Percentiles rank a stretch among this genome's conserved stretches.
Conservation (phyloP, 2,113 vertebrate genomes). For the Cyanoliseus patagonus region DNA sequence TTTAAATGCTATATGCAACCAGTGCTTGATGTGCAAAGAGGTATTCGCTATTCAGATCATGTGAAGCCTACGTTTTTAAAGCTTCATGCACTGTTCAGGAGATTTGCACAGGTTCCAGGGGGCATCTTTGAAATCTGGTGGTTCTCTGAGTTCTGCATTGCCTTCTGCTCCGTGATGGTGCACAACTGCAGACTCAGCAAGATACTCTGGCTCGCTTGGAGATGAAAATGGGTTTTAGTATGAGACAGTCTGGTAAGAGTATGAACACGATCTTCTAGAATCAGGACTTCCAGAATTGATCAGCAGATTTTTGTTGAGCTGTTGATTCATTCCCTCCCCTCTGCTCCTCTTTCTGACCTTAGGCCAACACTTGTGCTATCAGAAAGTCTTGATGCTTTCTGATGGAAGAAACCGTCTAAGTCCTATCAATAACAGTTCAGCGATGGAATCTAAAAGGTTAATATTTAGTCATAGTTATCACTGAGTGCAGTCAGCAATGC, state of each 20-base stretch:
- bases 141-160: neutral
- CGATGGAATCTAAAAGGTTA: conserved; percentile 21
- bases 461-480: conserved; percentile 55
- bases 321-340: conserved; percentile 50
- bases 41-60: neutral
- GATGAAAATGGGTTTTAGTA: conserved; percentile 26
- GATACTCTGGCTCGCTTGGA: conserved; percentile 11
- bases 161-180: conserved; percentile 9
- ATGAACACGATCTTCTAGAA: conserved; percentile 27
- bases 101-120: conserved; percentile 20
- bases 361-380: neutral
- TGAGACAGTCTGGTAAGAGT: conserved; percentile 39
- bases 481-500: conserved; percentile 17
- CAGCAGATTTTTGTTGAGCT: conserved; percentile 35
- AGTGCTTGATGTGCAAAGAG: conserved; percentile 10
- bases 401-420: neutral
- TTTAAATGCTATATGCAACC: conserved; percentile 58
- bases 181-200: conserved; percentile 37
- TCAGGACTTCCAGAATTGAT: conserved; percentile 22
- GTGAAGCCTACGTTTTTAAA: neutral
- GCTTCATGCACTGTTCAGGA: neutral
- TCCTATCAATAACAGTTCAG: neutral
- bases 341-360: neutral
- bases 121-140: conserved; percentile 3
- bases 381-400: neutral